Evolutionary conservation across 2,888 invertebrate genomes (phyloP), one percentile per base, ranked within the genome.

Genomic region (Dolomedes plantarius): DNA sequence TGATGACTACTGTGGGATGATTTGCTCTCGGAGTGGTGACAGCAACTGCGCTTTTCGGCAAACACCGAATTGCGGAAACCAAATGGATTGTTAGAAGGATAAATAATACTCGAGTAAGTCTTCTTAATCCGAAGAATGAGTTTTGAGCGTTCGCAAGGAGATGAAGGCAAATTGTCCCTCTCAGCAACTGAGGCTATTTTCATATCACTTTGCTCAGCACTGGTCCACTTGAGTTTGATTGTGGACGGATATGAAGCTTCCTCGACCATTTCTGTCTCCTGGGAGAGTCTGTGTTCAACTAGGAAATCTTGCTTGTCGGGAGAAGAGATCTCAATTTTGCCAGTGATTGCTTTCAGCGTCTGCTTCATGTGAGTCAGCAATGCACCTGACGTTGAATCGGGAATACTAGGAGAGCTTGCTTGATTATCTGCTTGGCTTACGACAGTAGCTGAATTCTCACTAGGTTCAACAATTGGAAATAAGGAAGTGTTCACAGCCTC

Each of bases 91-190:
- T 79, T 86, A 23, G 74, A 65, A 1, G 81, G 77, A 65, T 77
- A 87, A 78, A 82, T 72, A 29, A 81, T 41, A 39, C 82, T 81
- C 1, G 77, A 78, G 32, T 82, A 32, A 27, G 75, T 78, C 69
- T 78, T 75, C 27, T 87, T 77, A 27, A 88, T 87, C 29, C 88
- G 81, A 71, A 89, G 87, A 29, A 85, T 89, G 1, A 89, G 71
- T 78, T 88, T 89, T 67, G 89, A 82, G 64, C 80, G 83, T 31
- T 75, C 83, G 28, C 56, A 31, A 7, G 87, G 85, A 28, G 80
- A 69, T 11, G 81, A 62, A 36, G 81, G 81, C 62, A 77, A 32
- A 69, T 77, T 82, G 31, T 77, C 68, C 31, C 64, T 71, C 64
- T 81, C 86, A 2, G 67, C 71, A 7, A 67, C 68, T 2, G 74